These are phyloP conservation scores for Zaprionus davidi DNA, from an alignment of 1,140 invertebrate species.

Conservation along the genomic window DNA sequence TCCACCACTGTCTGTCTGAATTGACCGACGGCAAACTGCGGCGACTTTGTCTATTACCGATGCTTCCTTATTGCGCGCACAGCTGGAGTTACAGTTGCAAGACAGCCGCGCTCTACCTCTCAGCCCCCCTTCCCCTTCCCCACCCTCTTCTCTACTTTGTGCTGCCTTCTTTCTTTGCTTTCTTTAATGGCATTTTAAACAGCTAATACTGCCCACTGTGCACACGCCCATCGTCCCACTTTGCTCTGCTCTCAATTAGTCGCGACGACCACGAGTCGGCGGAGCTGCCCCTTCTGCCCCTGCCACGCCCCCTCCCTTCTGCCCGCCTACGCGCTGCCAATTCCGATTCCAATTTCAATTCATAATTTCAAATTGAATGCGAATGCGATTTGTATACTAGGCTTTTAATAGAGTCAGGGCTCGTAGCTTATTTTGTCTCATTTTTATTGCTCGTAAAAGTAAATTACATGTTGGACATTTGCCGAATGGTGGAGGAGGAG, in stretches of 20 bases:
- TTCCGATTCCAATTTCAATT: slow-evolving; percentile 39
- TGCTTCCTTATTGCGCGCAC: slow-evolving; percentile 28
- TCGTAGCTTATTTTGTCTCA: slow-evolving; percentile 35
- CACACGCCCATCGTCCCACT: slow-evolving; percentile 32
- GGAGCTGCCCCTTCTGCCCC: background rate
- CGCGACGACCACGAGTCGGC: background rate
- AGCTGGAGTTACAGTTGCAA: slow-evolving; percentile 10
- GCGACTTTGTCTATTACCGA: background rate
- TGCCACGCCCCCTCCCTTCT: background rate
- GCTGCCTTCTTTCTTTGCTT: slow-evolving; percentile 32
- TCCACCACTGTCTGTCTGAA: background rate
- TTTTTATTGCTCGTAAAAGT: slow-evolving; percentile 56
- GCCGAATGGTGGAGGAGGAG: background rate
- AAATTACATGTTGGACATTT: slow-evolving; percentile 44
- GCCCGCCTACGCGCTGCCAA: background rate
- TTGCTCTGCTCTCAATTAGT: slow-evolving; percentile 34
- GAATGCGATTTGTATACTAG: slow-evolving; percentile 48
- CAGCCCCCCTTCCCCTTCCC: slow-evolving; percentile 17
- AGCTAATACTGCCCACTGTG: slow-evolving; percentile 47
- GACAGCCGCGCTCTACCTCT: background rate
- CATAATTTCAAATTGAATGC: slow-evolving; percentile 57
- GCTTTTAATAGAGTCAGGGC: slow-evolving; percentile 25
- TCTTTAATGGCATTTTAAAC: slow-evolving; percentile 70
- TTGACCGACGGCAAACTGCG: background rate
- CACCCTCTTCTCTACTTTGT: background rate